phyloP scores from a whole-genome alignment of 1,140 invertebrate species.

The Drosophila kanapiae region DNA sequence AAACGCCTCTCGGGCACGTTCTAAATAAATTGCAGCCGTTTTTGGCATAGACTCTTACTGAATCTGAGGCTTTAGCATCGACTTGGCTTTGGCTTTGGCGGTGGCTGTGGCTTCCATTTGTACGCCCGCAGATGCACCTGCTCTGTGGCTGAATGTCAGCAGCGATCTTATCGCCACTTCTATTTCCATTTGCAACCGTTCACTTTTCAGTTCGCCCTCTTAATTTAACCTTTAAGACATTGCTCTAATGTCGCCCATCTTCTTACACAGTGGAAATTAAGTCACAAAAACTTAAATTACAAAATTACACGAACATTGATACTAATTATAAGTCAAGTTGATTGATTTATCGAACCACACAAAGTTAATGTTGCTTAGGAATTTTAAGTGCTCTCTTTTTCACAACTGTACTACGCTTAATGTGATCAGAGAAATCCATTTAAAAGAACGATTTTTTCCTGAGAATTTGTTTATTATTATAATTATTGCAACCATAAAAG shows the following conservation, averaged over 20 bases:
- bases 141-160: constrained; percentile 69
- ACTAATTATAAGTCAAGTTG: too few species aligned
- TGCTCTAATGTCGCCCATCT: constrained; percentile 35
- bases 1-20: constrained; percentile 58
- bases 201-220: constrained; percentile 61
- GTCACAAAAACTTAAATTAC: neutral
- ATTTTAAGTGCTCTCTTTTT: neutral
- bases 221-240: constrained; percentile 64
- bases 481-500: too few species aligned
- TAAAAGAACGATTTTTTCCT: too few species aligned
- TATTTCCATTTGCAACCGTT: constrained; percentile 73
- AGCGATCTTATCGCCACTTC: constrained; percentile 71
- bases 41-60: constrained; percentile 6
- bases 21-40: constrained; percentile 61
- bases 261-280: constrained; percentile 10
- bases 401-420: too few species aligned
- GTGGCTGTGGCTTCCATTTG: constrained; percentile 40
- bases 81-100: constrained; percentile 11
- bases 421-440: too few species aligned
- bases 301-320: too few species aligned
- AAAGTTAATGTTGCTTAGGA: neutral
- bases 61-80: neutral
- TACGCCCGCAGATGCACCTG: constrained; percentile 48
- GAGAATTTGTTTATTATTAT: too few species aligned
- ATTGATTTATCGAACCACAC: too few species aligned